Evolutionary conservation across 2,797 vertebrate species (phyloP).

Genomic region (Hapalemur alaotrensis): DNA sequence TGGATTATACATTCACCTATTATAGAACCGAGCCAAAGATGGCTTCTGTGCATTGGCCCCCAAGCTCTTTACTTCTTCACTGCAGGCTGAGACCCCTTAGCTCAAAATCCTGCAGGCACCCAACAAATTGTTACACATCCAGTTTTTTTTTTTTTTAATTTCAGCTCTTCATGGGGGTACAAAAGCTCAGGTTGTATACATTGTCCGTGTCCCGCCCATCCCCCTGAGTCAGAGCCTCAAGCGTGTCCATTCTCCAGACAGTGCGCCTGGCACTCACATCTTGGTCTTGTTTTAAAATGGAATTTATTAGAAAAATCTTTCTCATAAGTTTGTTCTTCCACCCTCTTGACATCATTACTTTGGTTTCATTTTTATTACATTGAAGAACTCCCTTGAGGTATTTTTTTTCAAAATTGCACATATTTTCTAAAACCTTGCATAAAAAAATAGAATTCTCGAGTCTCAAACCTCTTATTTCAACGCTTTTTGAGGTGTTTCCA

Average conservation of each 20-base stretch:
- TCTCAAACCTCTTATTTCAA: neutral
- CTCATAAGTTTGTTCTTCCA: neutral
- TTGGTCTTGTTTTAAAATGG: neutral
- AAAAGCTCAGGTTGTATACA: too few species aligned
- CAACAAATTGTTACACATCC: neutral
- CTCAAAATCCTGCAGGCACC: neutral
- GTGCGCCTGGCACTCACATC: neutral
- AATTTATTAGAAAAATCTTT: neutral
- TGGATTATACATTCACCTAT: neutral
- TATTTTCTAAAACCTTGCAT: neutral
- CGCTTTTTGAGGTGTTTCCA: neutral
- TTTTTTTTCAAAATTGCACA: neutral
- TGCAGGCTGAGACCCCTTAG: neutral
- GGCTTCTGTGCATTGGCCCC: neutral
- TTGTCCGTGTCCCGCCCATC: too few species aligned
- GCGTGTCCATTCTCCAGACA: too few species aligned
- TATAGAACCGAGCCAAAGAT: neutral
- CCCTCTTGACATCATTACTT: neutral
- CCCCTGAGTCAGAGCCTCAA: too few species aligned
- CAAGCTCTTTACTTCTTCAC: neutral
- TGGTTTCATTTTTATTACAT: neutral
- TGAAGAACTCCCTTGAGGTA: neutral
- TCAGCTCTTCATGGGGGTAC: too few species aligned
- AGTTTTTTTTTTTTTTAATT: neutral
- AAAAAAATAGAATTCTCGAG: neutral